Percentiles rank a stretch among this genome's conserved stretches.
Evolutionary conservation across 2,888 invertebrate genomes (phyloP).

Genomic region (Caenorhabditis doughertyi): DNA sequence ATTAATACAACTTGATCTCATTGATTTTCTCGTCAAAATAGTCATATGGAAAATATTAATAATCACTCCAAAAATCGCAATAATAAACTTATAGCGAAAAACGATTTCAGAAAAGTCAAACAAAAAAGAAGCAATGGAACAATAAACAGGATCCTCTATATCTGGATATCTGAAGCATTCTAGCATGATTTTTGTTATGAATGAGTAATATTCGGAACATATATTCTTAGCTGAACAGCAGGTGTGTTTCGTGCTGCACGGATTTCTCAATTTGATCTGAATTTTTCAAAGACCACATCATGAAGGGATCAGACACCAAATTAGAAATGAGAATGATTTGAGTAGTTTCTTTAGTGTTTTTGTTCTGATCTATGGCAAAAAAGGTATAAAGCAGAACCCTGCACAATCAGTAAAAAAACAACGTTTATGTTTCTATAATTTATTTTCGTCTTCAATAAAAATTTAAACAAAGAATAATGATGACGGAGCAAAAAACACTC

Average conservation of each 20-base stretch:
- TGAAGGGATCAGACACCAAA: background rate
- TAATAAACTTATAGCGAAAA: background rate
- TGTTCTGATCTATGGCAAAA: too few species aligned
- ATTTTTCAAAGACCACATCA: background rate
- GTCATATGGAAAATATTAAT: background rate
- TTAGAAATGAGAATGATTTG: too few species aligned
- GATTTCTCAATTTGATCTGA: background rate
- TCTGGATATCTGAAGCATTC: background rate
- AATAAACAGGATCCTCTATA: background rate
- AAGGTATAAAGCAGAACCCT: too few species aligned
- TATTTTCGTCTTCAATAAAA: too few species aligned
- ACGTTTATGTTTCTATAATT: too few species aligned
- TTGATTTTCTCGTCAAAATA: slow-evolving; percentile 3
- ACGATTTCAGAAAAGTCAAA: background rate
- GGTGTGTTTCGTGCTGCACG: background rate
- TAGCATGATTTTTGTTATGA: too few species aligned
- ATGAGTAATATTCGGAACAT: background rate
- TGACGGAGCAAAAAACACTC: too few species aligned
- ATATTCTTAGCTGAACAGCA: background rate
- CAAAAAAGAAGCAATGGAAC: background rate
- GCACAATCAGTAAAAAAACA: too few species aligned
- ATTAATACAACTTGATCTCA: slow-evolving; percentile 14
- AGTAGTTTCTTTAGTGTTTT: too few species aligned
- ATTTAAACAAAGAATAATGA: too few species aligned
- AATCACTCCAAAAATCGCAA: background rate